Evolutionary conservation across 2,113 vertebrate genomes (phyloP), one percentile per base, ranked within the genome.

Genomic region (Turnix velox): DNA sequence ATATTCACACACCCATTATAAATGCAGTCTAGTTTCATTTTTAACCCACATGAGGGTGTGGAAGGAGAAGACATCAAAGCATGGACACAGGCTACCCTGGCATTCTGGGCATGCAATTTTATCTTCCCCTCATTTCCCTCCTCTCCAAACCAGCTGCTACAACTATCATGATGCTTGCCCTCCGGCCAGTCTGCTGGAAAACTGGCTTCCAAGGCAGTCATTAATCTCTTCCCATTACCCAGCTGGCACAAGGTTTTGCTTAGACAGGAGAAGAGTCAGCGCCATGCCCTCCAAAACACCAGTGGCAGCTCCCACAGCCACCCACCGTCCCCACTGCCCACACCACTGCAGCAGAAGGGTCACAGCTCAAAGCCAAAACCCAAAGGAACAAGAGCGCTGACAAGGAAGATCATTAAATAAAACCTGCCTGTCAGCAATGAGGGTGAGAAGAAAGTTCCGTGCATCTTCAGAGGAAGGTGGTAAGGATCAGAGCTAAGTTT

Each of bases 21-120:
- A 94, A 85, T 91, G 91, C 93, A 90, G 84, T 63, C 65, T 87
- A 58, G 72, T 88, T 96, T 95, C 83, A 85, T 89, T 92, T 94
- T 90, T 93, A 88, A 73, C 94, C 90, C 86, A 90, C 79, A 88
- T 79, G 82, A 94, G 89, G 92, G 93, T 93, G 78, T 65, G 55
- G 88, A 96, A 82, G 79, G 68, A 59, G 77, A 77, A 92, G 61
- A 94, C 49, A 95, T 80, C 90, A 96, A 94, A 95, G 85, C 67
- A 91, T 55, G 91, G 90, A 81, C 45, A 88, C 82, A 76, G 49
- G 78, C 72, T 73, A 84, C 52, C 45, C 85, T 73, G 59, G 85
- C 77, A 95, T 88, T 94, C 75, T 74, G 48, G 67, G 74, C 13
- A 39, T 93, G 84, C 78, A 94, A 86, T 86, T 92, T 87, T 75